Percentiles rank a stretch among this genome's conserved stretches.
These are phyloP conservation scores for Scaeva pyrastri DNA, from an alignment of 2,888 invertebrate species.

Conservation along the genomic window DNA sequence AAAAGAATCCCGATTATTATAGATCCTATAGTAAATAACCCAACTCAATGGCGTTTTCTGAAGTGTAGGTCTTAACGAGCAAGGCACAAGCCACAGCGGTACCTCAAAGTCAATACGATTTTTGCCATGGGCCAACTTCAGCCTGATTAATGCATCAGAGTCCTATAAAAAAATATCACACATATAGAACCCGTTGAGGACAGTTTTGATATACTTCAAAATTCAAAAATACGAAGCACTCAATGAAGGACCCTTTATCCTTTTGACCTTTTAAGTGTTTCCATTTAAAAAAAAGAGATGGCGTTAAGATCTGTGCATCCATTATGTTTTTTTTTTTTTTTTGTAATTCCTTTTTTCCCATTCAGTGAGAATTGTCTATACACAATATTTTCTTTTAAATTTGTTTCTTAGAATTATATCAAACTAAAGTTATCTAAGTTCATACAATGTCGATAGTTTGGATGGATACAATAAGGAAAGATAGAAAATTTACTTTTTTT, in stretches of 20 bases:
- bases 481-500: conserved; percentile 34
- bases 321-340: conserved; percentile 1
- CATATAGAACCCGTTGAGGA: too few species aligned
- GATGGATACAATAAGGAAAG: conserved; percentile 41
- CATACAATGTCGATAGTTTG: neutral
- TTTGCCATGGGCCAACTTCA: too few species aligned
- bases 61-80: too few species aligned
- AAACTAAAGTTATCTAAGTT: neutral
- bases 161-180: too few species aligned
- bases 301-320: neutral
- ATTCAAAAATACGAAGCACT: too few species aligned
- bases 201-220: too few species aligned
- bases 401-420: neutral
- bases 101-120: too few species aligned
- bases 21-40: too few species aligned
- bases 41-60: too few species aligned
- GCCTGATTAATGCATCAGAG: too few species aligned
- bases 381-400: neutral
- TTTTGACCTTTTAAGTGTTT: neutral
- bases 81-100: too few species aligned
- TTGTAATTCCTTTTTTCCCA: neutral
- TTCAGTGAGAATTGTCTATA: neutral
- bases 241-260: neutral
- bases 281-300: conserved; percentile 5
- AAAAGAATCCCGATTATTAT: too few species aligned